Evolutionary conservation across 2,797 vertebrate genomes (phyloP), one percentile per base, ranked within the genome.

Genomic region (Columba guinea): DNA sequence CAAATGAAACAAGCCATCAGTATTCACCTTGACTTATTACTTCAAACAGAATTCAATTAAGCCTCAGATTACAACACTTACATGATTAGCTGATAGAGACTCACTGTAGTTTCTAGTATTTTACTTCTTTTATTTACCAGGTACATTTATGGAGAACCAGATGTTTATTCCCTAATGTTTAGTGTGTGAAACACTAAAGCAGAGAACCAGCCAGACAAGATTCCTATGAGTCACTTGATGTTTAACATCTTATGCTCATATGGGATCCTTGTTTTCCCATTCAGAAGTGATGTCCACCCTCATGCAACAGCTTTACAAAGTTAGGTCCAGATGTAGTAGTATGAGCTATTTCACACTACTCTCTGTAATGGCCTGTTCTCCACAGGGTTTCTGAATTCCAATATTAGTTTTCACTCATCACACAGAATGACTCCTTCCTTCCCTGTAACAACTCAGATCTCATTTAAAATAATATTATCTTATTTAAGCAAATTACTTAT

Each of bases 121-220:
- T 70, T 63, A 53, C 26, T 62, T 64, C 11, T 30, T 21, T 92
- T 39, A 21, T 68, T 56, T 34, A 46, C 19, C 44, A 82, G 59
- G 19, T 51, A 41, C 5, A 5, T 53, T 58, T 60, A 12, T 11
- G 10, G 30, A 87, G 13, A 74, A 75, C 65, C 37, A 55, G 24
- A 28, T 48, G 9, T 4, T 90, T 87, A 24, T 49, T 49, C 11
- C 58, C 55, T 20, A 20, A 68, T 44, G 62, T 71, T 81, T 62
- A 75, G 35, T 23, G 9, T 17, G 44, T 39, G 69, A 89, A 85
- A 81, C 56, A 27, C 49, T 49, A 59, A 34, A 77, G 71, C 39
- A 82, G 39, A 74, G 68, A 95, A 89, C 87, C 58, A 83, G 93
- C 37, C 27, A 48, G 67, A 87, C 89, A 49, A 82, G 89, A 95